Evolutionary conservation across 2,113 vertebrate species (phyloP).

Genomic region (Gnathonemus echidnorhynchus): DNA sequence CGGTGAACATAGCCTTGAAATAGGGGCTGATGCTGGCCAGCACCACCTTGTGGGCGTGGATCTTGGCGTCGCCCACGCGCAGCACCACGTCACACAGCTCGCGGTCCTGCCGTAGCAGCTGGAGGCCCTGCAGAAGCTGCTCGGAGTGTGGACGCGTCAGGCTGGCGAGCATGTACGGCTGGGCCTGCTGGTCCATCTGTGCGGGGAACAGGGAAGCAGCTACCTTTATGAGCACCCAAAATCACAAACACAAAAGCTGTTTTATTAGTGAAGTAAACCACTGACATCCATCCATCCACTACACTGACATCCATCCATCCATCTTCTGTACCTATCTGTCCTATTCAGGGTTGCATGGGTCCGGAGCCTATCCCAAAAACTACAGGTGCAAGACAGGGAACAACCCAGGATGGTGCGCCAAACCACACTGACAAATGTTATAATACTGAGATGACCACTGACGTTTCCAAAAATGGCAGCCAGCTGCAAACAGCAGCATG

Average conservation of each 20-base stretch:
- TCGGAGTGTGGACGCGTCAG: conserved; percentile 89
- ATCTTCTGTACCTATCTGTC: not conserved
- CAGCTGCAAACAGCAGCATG: not conserved
- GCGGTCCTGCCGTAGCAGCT: conserved; percentile 89
- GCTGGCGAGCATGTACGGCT: conserved; percentile 95
- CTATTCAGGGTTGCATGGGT: not conserved
- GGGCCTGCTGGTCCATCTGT: conserved; percentile 93
- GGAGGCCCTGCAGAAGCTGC: conserved; percentile 92
- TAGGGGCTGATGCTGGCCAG: conserved; percentile 97
- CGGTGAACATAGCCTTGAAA: conserved; percentile 99
- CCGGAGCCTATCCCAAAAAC: not conserved
- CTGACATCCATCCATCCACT: not conserved
- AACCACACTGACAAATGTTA: not conserved
- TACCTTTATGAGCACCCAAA: not conserved
- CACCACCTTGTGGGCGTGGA: conserved; percentile 93
- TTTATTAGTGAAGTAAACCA: not conserved
- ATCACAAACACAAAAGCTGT: not conserved
- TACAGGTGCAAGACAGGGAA: not conserved
- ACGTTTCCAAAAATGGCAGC: not conserved
- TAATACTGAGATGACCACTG: not conserved
- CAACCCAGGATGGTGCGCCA: not conserved
- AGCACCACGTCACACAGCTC: conserved; percentile 94
- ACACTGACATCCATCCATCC: not conserved
- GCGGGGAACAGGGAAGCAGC: not conserved
- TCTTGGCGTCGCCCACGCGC: conserved; percentile 89